A percentile compares a stretch with the other conserved stretches of the same genome.
Evolutionary conservation across 2,113 vertebrate species (phyloP).

Genomic region (Protomyctophum bolini): DNA sequence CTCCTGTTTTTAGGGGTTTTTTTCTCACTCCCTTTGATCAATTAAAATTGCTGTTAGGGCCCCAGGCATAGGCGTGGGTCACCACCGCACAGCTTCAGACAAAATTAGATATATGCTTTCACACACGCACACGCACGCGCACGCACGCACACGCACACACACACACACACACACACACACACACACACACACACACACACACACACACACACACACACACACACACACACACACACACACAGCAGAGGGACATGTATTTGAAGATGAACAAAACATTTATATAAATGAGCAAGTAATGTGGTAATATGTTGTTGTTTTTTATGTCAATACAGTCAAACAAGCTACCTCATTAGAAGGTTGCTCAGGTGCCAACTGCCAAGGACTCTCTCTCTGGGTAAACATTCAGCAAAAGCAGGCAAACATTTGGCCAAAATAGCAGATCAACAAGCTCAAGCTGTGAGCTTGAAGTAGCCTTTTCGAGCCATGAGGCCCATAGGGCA

Average conservation of each 20-base stretch:
- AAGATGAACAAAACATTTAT: conserved; percentile 31
- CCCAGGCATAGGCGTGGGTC: conserved; percentile 14
- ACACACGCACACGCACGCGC: conserved; percentile 2
- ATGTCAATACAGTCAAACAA: no score
- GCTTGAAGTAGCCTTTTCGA: no score
- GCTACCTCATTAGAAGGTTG: no score
- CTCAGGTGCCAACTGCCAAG: no score
- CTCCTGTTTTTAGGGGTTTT: conserved; percentile 2
- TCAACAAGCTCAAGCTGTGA: no score
- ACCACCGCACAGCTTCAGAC: conserved; percentile 23
- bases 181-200: background rate
- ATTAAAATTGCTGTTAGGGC: conserved; percentile 44
- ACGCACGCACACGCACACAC: background rate
- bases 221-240: background rate
- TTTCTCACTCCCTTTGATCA: conserved; percentile 46
- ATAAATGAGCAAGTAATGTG: conserved; percentile 9
- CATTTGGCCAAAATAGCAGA: no score
- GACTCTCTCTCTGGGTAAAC: no score
- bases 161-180: background rate
- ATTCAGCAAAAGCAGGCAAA: no score
- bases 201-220: background rate
- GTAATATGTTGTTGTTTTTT: no score
- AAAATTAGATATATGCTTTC: conserved; percentile 30
- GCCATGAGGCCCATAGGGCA: no score
- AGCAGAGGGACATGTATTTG: conserved; percentile 4